Conservation (phyloP, 92 coral and sea anemone genomes). For the Blastomussa wellsi region DNA sequence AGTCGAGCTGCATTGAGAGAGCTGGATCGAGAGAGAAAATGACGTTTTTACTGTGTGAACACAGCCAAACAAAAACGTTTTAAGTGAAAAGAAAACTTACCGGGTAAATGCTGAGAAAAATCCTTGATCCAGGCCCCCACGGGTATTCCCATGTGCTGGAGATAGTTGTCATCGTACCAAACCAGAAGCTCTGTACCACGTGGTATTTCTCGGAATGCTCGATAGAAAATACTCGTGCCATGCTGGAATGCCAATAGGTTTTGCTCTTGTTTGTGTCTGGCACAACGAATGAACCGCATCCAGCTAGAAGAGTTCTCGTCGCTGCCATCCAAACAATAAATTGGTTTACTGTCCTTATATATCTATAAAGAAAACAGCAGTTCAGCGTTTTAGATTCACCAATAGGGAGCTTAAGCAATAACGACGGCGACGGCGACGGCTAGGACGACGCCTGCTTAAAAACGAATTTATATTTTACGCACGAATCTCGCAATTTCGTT, state of each 20-base stretch:
- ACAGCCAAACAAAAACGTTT: not conserved
- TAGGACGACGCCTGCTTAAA: no score
- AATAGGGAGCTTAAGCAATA: no score
- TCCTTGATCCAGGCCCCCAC: conserved; percentile 54
- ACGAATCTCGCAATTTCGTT: no score
- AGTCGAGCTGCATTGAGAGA: no score
- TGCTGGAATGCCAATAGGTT: conserved; percentile 91
- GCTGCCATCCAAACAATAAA: conserved; percentile 82
- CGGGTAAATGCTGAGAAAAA: conserved; percentile 19
- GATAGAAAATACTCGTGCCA: conserved; percentile 80
- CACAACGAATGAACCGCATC: conserved; percentile 99
- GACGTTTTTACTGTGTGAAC: no score
- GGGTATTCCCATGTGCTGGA: conserved; percentile 93
- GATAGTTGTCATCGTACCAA: conserved; percentile 90
- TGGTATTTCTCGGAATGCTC: conserved; percentile 88
- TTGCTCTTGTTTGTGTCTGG: conserved; percentile 88
- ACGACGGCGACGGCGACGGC: no score
- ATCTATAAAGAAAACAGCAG: conserved; percentile 52
- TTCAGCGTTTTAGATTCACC: conserved; percentile 25
- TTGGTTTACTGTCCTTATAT: conserved; percentile 72
- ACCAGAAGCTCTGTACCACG: conserved; percentile 88
- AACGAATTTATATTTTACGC: no score
- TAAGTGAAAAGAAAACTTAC: not conserved
- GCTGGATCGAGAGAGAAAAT: no score
- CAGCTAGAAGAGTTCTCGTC: conserved; percentile 89